Evolutionary conservation across 2,113 vertebrate genomes (phyloP).

Genomic region (Saccopteryx bilineata): DNA sequence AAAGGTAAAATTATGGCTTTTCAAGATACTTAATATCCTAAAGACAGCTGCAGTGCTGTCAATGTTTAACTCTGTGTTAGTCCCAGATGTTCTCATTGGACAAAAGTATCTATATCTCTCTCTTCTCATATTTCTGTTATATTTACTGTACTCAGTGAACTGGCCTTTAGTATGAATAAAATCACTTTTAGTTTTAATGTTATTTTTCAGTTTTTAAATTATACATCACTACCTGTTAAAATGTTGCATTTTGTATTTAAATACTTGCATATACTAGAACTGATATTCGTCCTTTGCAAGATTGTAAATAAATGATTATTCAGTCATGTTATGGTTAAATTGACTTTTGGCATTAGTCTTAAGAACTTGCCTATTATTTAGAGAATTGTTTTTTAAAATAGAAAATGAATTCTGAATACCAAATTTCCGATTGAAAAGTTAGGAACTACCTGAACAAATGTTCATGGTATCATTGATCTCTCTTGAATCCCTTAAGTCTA

Average conservation of each 20-base stretch:
- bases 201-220: constrained; percentile 54
- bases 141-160: constrained; percentile 14
- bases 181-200: constrained; percentile 50
- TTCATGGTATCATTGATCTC: constrained; percentile 25
- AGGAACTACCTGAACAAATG: constrained; percentile 19
- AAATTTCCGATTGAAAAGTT: constrained; percentile 40
- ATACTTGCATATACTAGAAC: constrained; percentile 40
- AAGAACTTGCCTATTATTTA: not conserved
- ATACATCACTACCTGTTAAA: constrained; percentile 41
- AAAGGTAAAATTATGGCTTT: constrained; percentile 16
- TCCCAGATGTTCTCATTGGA: not conserved
- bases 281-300: constrained; percentile 16
- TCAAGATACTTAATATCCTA: not conserved
- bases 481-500: constrained; percentile 30
- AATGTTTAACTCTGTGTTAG: not conserved
- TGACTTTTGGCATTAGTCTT: constrained; percentile 26
- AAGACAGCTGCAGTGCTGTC: not conserved
- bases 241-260: constrained; percentile 33
- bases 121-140: not conserved
- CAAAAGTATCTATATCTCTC: not conserved
- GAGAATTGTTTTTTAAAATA: constrained; percentile 47
- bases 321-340: constrained; percentile 50
- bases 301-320: constrained; percentile 41
- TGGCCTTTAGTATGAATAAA: constrained; percentile 60
- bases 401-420: constrained; percentile 54